Evolutionary conservation across 1,140 invertebrate genomes (phyloP).

Genomic region (Drosophila mojavensis): DNA sequence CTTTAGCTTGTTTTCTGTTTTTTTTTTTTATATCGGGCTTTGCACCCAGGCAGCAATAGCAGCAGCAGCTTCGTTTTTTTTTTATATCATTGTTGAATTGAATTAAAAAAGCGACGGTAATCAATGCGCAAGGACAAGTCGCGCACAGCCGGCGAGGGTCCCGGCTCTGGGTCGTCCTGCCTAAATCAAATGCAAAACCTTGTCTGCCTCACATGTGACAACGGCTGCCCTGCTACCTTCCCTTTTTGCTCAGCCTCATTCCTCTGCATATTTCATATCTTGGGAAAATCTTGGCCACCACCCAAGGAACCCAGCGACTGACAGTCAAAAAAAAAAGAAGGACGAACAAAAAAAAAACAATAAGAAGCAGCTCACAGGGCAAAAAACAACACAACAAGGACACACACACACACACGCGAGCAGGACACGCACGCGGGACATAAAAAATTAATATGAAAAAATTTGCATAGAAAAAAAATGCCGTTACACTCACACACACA

Average conservation of each 20-base stretch:
- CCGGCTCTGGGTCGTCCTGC: constrained; percentile 36
- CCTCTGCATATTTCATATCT: constrained; percentile 61
- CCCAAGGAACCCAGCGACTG: constrained; percentile 57
- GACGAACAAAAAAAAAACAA: constrained; percentile 53
- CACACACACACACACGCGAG: constrained; percentile 30
- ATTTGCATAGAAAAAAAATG: constrained; percentile 83
- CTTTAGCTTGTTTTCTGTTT: constrained; percentile 9
- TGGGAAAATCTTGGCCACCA: constrained; percentile 84
- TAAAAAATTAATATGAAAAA: constrained; percentile 82
- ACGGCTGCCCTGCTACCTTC: constrained; percentile 28
- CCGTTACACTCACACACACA: constrained; percentile 63
- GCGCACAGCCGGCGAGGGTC: constrained; percentile 59
- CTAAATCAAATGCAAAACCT: constrained; percentile 60
- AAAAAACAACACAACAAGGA: constrained; percentile 37
- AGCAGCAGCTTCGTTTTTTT: constrained; percentile 9
- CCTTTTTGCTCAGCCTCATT: neutral
- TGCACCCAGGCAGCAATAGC: constrained; percentile 35
- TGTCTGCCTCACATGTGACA: constrained; percentile 77
- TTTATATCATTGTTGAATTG: constrained; percentile 78
- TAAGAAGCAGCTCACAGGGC: constrained; percentile 44
- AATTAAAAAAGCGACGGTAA: constrained; percentile 82
- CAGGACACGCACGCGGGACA: constrained; percentile 67
- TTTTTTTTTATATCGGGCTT: constrained; percentile 29
- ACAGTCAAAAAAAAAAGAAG: constrained; percentile 41
- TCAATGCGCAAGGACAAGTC: constrained; percentile 68